phyloP scores from a whole-genome alignment of 2,888 invertebrate species.

The Cryptophagus acutangulus region DNA sequence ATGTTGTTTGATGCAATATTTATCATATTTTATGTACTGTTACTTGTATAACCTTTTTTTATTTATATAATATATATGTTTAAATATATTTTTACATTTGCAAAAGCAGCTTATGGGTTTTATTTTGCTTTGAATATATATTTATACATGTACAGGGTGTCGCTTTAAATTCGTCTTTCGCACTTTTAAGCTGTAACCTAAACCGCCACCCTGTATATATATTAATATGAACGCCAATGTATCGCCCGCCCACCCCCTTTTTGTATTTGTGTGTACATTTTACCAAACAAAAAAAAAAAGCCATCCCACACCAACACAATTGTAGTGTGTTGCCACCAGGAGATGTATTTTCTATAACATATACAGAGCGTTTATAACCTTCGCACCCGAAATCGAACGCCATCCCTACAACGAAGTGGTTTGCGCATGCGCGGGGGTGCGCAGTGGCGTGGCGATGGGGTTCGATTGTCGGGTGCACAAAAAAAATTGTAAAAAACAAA shows the following conservation, averaged over 20 bases:
- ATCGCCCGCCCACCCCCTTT: conserved; percentile 7
- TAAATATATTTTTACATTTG: conserved; percentile 51
- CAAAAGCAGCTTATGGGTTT: conserved; percentile 49
- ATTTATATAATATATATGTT: too few relatives aligned
- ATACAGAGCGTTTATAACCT: conserved; percentile 19
- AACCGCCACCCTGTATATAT: conserved; percentile 27
- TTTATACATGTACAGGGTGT: too few relatives aligned
- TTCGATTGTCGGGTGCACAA: neutral
- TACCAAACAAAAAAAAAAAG: too few relatives aligned
- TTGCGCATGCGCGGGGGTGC: too few relatives aligned
- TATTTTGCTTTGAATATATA: conserved; percentile 42
- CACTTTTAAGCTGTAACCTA: too few relatives aligned
- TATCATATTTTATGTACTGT: conserved; percentile 50
- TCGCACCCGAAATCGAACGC: conserved; percentile 18
- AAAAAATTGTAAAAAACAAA: conserved; percentile 4
- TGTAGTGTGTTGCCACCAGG: conserved; percentile 44
- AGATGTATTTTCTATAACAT: too few relatives aligned
- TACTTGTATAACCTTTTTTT: conserved; percentile 49
- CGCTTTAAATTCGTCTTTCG: too few relatives aligned
- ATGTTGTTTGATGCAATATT: conserved; percentile 51
- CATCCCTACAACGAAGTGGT: too few relatives aligned
- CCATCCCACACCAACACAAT: conserved; percentile 25
- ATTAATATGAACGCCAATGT: too few relatives aligned
- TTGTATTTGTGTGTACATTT: conserved; percentile 21
- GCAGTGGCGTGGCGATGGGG: conserved; percentile 2